These are phyloP conservation scores for Leptopterna dolabrata DNA, from an alignment of 2,888 invertebrate species.

Conservation along the genomic window DNA sequence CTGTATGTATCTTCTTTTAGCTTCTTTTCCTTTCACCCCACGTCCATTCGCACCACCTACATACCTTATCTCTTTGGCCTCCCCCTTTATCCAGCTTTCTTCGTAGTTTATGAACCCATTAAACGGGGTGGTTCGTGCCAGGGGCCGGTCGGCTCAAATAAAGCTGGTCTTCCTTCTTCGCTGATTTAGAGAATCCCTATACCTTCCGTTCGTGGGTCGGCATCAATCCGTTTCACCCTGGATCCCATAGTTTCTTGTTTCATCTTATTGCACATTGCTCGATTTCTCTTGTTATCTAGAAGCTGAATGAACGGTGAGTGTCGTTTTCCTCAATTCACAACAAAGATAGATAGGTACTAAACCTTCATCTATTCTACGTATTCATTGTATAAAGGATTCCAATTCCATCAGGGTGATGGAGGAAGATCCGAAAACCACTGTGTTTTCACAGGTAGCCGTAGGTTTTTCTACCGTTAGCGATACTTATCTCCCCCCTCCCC, in stretches of 20 bases:
- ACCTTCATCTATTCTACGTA: too few relatives aligned
- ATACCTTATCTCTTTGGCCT: background rate
- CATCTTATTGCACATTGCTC: background rate
- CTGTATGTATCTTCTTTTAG: background rate
- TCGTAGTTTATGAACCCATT: slow-evolving; percentile 27
- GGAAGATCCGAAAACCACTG: too few relatives aligned
- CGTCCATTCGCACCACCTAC: background rate
- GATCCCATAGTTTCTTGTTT: background rate
- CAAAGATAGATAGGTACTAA: too few relatives aligned
- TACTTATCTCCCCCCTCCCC: too few relatives aligned
- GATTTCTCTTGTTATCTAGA: background rate
- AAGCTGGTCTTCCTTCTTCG: slow-evolving; percentile 7
- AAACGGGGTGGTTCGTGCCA: background rate
- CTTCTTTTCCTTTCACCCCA: background rate
- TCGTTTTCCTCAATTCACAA: too few relatives aligned
- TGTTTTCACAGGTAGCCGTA: too few relatives aligned
- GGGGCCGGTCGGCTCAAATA: slow-evolving; percentile 19
- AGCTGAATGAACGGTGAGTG: too few relatives aligned
- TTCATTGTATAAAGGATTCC: too few relatives aligned
- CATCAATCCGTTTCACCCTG: slow-evolving; percentile 8
- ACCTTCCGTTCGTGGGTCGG: slow-evolving; percentile 8
- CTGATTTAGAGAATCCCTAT: slow-evolving; percentile 25
- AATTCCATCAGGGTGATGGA: too few relatives aligned
- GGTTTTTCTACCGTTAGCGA: too few relatives aligned
- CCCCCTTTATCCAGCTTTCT: background rate